Conservation (phyloP, 2,888 invertebrate species). For the Drosophila vallismaia region DNA sequence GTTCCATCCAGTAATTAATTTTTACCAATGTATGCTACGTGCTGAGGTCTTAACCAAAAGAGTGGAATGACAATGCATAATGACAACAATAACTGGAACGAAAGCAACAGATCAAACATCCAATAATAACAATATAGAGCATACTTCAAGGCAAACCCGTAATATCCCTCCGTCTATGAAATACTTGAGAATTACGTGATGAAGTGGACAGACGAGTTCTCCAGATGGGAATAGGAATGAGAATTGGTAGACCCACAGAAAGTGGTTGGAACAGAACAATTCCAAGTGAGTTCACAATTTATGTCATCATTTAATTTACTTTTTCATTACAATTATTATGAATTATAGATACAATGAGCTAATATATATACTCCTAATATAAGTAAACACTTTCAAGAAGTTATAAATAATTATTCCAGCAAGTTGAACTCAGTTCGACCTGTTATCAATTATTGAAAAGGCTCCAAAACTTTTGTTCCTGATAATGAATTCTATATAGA, state of each 20-base stretch:
- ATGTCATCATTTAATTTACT: slow-evolving; percentile 10
- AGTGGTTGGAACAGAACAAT: slow-evolving; percentile 2
- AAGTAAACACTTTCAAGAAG: neutral
- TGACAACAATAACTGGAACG: slow-evolving; percentile 51
- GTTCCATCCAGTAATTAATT: slow-evolving; percentile 29
- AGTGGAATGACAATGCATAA: slow-evolving; percentile 75
- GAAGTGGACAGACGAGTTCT: slow-evolving; percentile 66
- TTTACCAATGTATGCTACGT: slow-evolving; percentile 54
- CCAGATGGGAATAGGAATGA: slow-evolving; percentile 9
- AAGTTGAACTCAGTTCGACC: slow-evolving; percentile 13
- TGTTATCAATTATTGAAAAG: slow-evolving; percentile 22
- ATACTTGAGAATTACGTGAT: slow-evolving; percentile 76
- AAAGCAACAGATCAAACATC: slow-evolving; percentile 57
- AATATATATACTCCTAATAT: neutral
- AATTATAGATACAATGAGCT: neutral
- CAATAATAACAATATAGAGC: slow-evolving; percentile 53
- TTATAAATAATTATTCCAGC: neutral
- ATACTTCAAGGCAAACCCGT: slow-evolving; percentile 54
- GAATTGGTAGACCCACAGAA: slow-evolving; percentile 6
- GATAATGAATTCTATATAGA: slow-evolving; percentile 22
- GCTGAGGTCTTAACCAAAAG: slow-evolving; percentile 33
- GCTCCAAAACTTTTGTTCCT: slow-evolving; percentile 3
- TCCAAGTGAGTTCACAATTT: slow-evolving; percentile 24
- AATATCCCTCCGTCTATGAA: slow-evolving; percentile 32
- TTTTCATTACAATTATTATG: slow-evolving; percentile 2